Percentiles rank a stretch among this genome's conserved stretches.
Conservation (phyloP, 2,797 vertebrate genomes). For the Distichodus sexfasciatus region DNA sequence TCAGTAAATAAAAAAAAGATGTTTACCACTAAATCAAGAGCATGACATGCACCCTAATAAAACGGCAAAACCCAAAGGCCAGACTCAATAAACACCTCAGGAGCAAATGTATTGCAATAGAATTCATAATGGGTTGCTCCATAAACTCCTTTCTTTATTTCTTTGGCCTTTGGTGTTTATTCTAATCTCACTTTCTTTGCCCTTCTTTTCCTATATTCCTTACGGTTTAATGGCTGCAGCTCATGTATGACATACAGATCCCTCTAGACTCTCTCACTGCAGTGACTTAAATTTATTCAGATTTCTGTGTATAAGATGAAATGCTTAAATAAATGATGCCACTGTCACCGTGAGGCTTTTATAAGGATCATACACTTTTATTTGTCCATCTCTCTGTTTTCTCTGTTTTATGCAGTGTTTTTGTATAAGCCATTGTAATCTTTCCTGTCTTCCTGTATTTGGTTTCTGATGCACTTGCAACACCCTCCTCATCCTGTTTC, state of each 20-base stretch:
- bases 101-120: constrained; percentile 23
- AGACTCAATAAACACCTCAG: constrained; percentile 30
- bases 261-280: not conserved
- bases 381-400: constrained; percentile 1
- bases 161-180: not conserved
- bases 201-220: not conserved
- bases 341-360: constrained; percentile 33
- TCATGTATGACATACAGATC: not conserved
- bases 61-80: constrained; percentile 20
- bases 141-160: constrained; percentile 19
- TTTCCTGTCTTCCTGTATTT: constrained; percentile 46
- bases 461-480: constrained; percentile 45
- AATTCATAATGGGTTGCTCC: constrained; percentile 26
- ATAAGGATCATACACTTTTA: constrained; percentile 28
- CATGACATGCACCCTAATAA: constrained; percentile 25
- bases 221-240: not conserved
- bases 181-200: no score
- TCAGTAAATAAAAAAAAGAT: not conserved
- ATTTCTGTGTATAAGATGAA: not conserved
- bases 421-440: constrained; percentile 52
- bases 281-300: constrained; percentile 12
- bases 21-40: constrained; percentile 32
- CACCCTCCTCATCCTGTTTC: constrained; percentile 61
- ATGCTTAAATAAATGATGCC: constrained; percentile 28
- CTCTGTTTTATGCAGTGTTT: constrained; percentile 32